Conservation (phyloP, 2,797 vertebrate genomes). For the Myotis planiceps region DNA sequence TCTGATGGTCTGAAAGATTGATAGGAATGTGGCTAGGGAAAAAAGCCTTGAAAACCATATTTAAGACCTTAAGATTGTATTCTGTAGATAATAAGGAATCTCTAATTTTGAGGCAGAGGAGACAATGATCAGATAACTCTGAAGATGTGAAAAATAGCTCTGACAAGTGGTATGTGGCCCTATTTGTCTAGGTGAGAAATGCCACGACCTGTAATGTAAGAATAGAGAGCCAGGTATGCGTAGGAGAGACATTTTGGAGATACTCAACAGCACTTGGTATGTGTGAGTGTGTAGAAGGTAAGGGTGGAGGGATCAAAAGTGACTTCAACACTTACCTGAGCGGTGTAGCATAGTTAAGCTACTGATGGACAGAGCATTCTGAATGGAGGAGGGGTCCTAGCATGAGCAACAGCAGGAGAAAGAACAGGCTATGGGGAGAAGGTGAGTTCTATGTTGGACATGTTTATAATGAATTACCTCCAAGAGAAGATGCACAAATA, state of each 20-base stretch:
- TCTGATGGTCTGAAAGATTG: background rate
- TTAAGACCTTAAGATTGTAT: background rate
- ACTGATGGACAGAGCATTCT: background rate
- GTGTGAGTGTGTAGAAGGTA: background rate
- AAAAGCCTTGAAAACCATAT: background rate
- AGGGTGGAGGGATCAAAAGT: background rate
- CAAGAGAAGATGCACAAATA: background rate
- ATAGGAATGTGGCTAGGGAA: background rate
- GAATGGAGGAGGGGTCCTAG: background rate
- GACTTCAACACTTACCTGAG: background rate
- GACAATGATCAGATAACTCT: background rate
- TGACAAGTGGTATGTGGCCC: background rate
- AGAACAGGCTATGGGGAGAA: background rate
- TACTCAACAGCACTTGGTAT: background rate
- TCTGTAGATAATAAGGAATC: background rate
- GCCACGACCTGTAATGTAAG: background rate
- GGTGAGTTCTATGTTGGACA: background rate
- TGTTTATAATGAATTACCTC: background rate
- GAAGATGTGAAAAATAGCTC: background rate
- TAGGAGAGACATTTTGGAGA: background rate
- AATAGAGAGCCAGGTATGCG: background rate
- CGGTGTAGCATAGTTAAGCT: background rate
- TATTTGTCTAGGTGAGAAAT: background rate
- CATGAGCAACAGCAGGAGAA: background rate
- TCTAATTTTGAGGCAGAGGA: background rate